Conservation (phyloP, 35 echinoderm and acorn worm species). For the Acanthaster planci region DNA sequence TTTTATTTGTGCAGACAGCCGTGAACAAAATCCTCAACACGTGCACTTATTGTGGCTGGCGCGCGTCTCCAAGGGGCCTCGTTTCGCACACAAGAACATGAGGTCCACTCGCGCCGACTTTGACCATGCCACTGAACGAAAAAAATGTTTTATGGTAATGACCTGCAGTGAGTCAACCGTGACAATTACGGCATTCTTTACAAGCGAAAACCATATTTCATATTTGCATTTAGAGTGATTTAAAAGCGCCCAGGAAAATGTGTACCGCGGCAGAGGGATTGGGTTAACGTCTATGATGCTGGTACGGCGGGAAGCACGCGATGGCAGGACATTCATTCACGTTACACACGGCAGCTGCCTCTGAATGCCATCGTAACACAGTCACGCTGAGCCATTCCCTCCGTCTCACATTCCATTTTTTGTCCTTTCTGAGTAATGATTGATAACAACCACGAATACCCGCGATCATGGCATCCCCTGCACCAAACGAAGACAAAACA, state of each 20-base stretch:
- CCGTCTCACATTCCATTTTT: neutral
- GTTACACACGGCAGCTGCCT: neutral
- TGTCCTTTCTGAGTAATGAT: neutral
- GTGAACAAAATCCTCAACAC: neutral
- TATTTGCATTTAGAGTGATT: neutral
- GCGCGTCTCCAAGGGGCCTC: too few species aligned
- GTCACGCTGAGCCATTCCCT: neutral
- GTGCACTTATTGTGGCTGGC: too few species aligned
- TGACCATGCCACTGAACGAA: too few species aligned
- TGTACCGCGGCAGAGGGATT: too few species aligned
- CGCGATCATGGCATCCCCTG: neutral
- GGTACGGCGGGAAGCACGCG: neutral
- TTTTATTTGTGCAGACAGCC: neutral
- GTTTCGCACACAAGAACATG: too few species aligned
- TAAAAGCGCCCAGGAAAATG: too few species aligned
- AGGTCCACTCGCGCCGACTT: too few species aligned
- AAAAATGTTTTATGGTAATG: neutral
- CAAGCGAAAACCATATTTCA: neutral
- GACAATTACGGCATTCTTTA: constrained; percentile 1
- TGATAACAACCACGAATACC: neutral
- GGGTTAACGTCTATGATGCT: too few species aligned
- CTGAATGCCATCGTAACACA: neutral
- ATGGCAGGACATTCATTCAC: neutral
- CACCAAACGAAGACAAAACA: constrained; percentile 14
- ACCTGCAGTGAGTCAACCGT: neutral